Percentiles rank a stretch among this genome's conserved stretches.
phyloP scores from a whole-genome alignment of 2,888 invertebrate genomes.

The Watsonalla cultraria region DNA sequence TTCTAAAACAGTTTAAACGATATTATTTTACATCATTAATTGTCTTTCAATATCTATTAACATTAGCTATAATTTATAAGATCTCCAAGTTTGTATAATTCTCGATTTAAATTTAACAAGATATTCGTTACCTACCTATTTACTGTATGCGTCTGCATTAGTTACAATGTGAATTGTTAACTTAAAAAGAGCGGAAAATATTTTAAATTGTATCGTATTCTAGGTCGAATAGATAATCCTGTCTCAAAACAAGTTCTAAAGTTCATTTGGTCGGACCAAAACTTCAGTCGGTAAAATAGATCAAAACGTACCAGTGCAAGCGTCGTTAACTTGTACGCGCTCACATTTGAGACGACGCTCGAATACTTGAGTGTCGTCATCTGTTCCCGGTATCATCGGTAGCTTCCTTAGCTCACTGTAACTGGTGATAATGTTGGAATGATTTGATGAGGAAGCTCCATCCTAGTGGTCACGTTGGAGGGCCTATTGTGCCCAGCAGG shows the following conservation, averaged over 20 bases:
- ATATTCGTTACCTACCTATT: constrained; percentile 75
- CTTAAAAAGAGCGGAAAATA: constrained; percentile 63
- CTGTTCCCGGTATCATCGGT: constrained; percentile 20
- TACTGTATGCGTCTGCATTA: constrained; percentile 48
- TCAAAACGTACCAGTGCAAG: constrained; percentile 34
- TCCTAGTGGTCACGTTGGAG: constrained; percentile 19
- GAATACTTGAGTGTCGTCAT: constrained; percentile 42
- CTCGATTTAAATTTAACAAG: constrained; percentile 73
- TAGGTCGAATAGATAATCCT: constrained; percentile 68
- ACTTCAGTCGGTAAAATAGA: constrained; percentile 75
- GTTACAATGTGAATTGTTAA: constrained; percentile 58
- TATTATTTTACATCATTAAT: constrained; percentile 69
- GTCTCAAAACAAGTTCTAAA: constrained; percentile 73
- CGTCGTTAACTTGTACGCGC: constrained; percentile 17
- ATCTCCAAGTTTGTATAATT: constrained; percentile 72
- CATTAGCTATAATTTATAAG: constrained; percentile 76
- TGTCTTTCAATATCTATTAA: constrained; percentile 73
- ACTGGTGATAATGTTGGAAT: constrained; percentile 4
- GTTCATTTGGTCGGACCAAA: constrained; percentile 79
- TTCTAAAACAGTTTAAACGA: constrained; percentile 76
- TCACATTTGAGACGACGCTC: constrained; percentile 39
- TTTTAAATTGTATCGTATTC: constrained; percentile 58
- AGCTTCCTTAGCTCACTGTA: constrained; percentile 28
- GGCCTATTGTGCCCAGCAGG: constrained; percentile 15
- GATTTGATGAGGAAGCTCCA: constrained; percentile 19